phyloP scores from a whole-genome alignment of 2,888 invertebrate genomes.

The Iselma pallidipennis region DNA sequence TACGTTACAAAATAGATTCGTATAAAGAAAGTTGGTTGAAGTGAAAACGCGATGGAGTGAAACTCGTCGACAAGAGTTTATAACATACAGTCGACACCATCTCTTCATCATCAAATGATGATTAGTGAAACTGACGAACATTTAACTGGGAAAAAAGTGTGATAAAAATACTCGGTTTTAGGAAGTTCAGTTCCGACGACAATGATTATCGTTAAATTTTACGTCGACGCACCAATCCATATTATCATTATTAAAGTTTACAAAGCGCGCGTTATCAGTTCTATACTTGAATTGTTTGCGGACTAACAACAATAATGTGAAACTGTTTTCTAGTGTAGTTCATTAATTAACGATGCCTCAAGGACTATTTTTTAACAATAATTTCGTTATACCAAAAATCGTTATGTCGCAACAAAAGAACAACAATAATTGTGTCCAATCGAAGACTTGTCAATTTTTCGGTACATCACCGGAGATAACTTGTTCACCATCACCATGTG shows the following conservation, averaged over 20 bases:
- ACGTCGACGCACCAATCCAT: background rate
- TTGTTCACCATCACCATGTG: constrained; percentile 52
- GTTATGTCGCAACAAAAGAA: constrained; percentile 29
- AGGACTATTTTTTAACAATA: constrained; percentile 14
- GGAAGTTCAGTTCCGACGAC: background rate
- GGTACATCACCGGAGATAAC: constrained; percentile 49
- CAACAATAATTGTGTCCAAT: constrained; percentile 7
- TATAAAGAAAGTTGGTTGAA: constrained; percentile 32
- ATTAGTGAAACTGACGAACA: too few species aligned
- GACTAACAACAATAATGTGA: background rate
- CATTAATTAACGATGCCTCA: constrained; percentile 20
- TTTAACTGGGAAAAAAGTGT: background rate
- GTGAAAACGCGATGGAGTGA: constrained; percentile 21
- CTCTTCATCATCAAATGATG: background rate
- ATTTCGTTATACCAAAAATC: constrained; percentile 37
- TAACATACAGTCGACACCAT: background rate
- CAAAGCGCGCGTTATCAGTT: background rate
- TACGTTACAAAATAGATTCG: constrained; percentile 3
- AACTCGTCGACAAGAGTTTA: constrained; percentile 8
- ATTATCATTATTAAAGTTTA: background rate
- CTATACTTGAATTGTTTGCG: background rate
- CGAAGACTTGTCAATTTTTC: constrained; percentile 7
- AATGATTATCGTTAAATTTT: background rate
- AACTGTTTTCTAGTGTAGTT: background rate
- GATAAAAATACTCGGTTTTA: background rate